Evolutionary conservation across 2,113 vertebrate species (phyloP).

Genomic region (Petrocephalus zakoni): DNA sequence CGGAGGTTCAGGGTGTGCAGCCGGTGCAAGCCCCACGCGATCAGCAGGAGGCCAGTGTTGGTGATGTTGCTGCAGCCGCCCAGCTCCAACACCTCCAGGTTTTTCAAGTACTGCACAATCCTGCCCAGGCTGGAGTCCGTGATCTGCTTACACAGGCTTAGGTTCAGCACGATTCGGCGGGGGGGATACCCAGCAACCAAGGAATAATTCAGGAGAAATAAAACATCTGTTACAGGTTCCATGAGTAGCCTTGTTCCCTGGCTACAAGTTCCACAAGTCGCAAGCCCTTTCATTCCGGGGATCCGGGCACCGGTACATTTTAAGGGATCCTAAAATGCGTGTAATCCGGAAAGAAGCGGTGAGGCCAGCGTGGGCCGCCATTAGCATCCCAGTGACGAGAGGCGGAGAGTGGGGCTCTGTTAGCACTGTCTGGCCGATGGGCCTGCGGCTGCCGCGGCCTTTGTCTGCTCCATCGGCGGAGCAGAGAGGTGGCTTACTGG

Average conservation of each 20-base stretch:
- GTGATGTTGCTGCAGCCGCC: slow-evolving; percentile 98
- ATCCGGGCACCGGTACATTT: slow-evolving; percentile 69
- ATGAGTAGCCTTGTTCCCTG: too few relatives aligned
- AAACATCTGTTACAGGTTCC: too few relatives aligned
- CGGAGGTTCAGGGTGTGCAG: slow-evolving; percentile 96
- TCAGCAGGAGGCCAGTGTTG: slow-evolving; percentile 89
- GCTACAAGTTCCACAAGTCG: slow-evolving; percentile 74
- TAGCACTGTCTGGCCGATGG: slow-evolving; percentile 52
- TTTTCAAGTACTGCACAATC: slow-evolving; percentile 95
- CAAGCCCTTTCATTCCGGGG: slow-evolving; percentile 58
- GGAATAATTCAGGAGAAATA: too few relatives aligned
- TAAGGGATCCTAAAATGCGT: slow-evolving; percentile 45
- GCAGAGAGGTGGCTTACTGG: too few relatives aligned
- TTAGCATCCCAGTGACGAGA: slow-evolving; percentile 27
- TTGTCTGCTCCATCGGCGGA: slow-evolving; percentile 61
- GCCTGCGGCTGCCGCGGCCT: slow-evolving; percentile 76
- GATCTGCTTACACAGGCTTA: slow-evolving; percentile 97
- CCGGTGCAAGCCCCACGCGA: slow-evolving; percentile 92
- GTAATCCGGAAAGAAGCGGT: slow-evolving; percentile 27
- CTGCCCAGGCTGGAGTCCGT: slow-evolving; percentile 95
- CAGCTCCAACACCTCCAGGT: slow-evolving; percentile 90
- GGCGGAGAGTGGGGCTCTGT: slow-evolving; percentile 30
- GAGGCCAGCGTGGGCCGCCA: not conserved
- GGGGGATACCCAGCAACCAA: too few relatives aligned
- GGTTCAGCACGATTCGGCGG: slow-evolving; percentile 91